A percentile compares a stretch with the other conserved stretches of the same genome.
phyloP scores from a whole-genome alignment of 1,140 invertebrate genomes.

The Metopolophium dirhodum region DNA sequence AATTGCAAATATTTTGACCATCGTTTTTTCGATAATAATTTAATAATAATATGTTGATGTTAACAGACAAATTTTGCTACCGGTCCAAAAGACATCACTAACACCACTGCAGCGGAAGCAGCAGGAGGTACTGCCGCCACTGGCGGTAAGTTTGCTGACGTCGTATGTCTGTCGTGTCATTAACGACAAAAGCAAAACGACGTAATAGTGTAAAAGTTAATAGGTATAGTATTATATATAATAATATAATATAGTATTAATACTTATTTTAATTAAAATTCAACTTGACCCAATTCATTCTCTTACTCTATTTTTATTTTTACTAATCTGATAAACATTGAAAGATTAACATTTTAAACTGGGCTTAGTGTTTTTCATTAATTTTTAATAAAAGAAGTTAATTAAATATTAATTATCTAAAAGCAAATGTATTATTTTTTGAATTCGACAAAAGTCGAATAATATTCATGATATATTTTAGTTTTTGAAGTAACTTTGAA shows the following conservation, averaged over 20 bases:
- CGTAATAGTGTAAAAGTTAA: neutral
- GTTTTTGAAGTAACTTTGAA: neutral
- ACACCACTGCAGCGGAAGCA: conserved; percentile 29
- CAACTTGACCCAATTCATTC: neutral
- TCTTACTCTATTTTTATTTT: neutral
- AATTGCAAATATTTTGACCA: neutral
- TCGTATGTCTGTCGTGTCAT: conserved; percentile 17
- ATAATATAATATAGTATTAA: neutral
- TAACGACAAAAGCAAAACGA: conserved; percentile 52
- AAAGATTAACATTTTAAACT: neutral
- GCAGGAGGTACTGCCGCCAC: conserved; percentile 47
- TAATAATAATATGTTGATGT: neutral
- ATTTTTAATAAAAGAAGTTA: neutral
- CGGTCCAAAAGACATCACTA: conserved; percentile 5
- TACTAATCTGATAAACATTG: neutral
- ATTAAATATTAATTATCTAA: conserved; percentile 5
- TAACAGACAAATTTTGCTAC: conserved; percentile 17
- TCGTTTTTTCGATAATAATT: neutral
- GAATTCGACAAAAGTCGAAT: neutral
- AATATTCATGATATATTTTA: neutral
- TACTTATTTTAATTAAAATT: neutral
- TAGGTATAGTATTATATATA: neutral
- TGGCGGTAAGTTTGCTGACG: conserved; percentile 50
- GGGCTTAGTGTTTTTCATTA: neutral
- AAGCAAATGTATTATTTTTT: conserved; percentile 3